A percentile compares a stretch with the other conserved stretches of the same genome.
Evolutionary conservation across 2,113 vertebrate genomes (phyloP).

Genomic region (Sorex fumeus): DNA sequence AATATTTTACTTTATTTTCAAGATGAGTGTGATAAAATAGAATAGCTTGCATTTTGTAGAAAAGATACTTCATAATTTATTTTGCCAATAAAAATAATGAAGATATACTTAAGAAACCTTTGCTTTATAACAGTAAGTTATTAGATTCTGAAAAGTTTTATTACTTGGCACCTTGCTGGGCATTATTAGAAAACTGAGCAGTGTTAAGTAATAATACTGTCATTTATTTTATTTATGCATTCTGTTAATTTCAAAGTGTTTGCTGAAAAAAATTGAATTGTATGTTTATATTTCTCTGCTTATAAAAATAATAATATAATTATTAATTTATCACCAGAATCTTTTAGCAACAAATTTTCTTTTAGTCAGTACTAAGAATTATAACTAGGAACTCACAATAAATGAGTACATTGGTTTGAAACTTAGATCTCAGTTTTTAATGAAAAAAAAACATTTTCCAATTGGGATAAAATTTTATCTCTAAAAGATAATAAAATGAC

Average conservation of each 20-base stretch:
- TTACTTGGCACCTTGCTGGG: not conserved
- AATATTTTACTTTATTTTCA: slow-evolving; percentile 22
- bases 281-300: not conserved
- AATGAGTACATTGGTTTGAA: not conserved
- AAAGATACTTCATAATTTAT: slow-evolving; percentile 60
- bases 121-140: slow-evolving; percentile 29
- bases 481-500: not conserved
- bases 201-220: not conserved
- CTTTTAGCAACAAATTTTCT: not conserved
- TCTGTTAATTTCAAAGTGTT: not conserved
- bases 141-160: slow-evolving; percentile 15
- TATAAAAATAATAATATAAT: not conserved
- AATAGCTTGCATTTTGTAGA: not conserved
- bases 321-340: not conserved
- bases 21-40: not conserved
- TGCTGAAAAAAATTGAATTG: not conserved
- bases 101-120: slow-evolving; percentile 9
- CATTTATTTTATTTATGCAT: not conserved
- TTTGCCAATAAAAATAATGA: slow-evolving; percentile 27
- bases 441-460: not conserved
- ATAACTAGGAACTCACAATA: slow-evolving; percentile 27
- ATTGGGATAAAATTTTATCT: not conserved
- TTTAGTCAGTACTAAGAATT: not conserved
- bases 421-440: slow-evolving; percentile 2
- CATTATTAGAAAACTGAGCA: slow-evolving; percentile 60